Conservation (phyloP, 2,113 vertebrate genomes). For the Lasiurus borealis region DNA sequence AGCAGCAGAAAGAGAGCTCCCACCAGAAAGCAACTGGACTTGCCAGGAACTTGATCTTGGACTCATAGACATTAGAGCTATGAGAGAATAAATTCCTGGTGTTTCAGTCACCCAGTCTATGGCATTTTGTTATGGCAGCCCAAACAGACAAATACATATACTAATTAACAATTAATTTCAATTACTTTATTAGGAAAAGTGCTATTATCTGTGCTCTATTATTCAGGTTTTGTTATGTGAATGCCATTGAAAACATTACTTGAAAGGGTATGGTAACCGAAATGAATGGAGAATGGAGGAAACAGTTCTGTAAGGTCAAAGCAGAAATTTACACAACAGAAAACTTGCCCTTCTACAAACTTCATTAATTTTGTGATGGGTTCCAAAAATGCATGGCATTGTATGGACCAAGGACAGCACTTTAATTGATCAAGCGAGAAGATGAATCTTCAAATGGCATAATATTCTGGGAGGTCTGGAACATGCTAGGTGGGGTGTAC, state of each 20-base stretch:
- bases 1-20: not conserved
- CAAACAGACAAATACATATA: not conserved
- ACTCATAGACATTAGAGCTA: not conserved
- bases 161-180: conserved; percentile 27
- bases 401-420: not conserved
- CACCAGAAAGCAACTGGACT: not conserved
- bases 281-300: not conserved
- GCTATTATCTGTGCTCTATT: not conserved
- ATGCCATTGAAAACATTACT: not conserved
- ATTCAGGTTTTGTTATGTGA: not conserved
- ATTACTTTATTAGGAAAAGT: not conserved
- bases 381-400: not conserved
- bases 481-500: not conserved
- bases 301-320: not conserved
- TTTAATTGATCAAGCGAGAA: not conserved
- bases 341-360: not conserved
- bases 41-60: not conserved
- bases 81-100: not conserved
- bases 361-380: not conserved
- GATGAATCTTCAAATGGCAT: not conserved
- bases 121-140: not conserved
- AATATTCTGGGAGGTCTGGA: conserved; percentile 20
- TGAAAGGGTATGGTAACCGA: not conserved
- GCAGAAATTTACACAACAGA: not conserved
- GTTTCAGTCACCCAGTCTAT: not conserved